A percentile compares a stretch with the other conserved stretches of the same genome.
Evolutionary conservation across 2,113 vertebrate species (phyloP).

Genomic region (Pedetes capensis): DNA sequence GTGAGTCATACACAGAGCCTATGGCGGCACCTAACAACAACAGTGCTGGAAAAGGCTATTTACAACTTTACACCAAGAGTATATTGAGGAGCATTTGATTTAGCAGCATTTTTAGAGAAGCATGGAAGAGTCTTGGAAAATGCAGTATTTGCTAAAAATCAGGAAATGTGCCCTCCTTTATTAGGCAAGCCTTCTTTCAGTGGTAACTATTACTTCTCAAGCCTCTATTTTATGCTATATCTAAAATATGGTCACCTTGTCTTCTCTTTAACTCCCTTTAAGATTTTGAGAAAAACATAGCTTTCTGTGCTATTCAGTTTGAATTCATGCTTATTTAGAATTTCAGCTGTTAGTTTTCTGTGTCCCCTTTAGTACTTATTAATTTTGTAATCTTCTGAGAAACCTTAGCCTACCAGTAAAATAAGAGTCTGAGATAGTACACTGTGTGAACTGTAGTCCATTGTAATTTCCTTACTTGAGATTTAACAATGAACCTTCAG

Average conservation of each 20-base stretch:
- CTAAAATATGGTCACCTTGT: not conserved
- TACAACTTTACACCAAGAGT: not conserved
- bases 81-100: not conserved
- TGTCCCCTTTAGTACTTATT: slow-evolving; percentile 63
- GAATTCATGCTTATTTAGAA: not conserved
- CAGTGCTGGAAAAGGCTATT: not conserved
- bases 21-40: too few species aligned
- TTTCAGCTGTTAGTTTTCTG: slow-evolving; percentile 23
- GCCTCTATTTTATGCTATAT: not conserved
- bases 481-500: slow-evolving; percentile 57
- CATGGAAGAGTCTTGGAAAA: not conserved
- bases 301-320: not conserved
- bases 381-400: slow-evolving; percentile 63
- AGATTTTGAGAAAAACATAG: not conserved
- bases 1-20: too few species aligned
- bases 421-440: slow-evolving; percentile 2
- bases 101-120: not conserved
- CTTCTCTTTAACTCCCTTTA: not conserved
- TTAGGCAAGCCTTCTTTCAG: not conserved
- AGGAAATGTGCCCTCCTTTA: not conserved
- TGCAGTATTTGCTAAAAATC: not conserved
- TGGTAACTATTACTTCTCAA: not conserved
- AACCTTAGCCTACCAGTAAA: slow-evolving; percentile 44
- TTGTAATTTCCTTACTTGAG: slow-evolving; percentile 71
- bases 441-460: not conserved